Evolutionary conservation across 2,113 vertebrate genomes (phyloP).

Genomic region (Actenoides hombroni): DNA sequence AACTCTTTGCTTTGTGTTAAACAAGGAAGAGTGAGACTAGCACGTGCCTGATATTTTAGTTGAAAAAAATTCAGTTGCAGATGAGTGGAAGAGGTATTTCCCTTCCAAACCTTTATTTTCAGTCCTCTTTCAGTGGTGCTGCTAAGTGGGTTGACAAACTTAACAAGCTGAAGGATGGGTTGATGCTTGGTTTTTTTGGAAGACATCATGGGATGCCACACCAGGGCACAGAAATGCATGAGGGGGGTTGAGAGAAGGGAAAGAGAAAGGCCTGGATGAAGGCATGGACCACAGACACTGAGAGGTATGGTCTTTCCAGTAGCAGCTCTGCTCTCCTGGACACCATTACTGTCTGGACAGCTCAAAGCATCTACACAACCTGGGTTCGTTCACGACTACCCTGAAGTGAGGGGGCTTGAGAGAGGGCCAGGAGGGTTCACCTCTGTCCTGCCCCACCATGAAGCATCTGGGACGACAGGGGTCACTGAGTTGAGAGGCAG

Average conservation of each 20-base stretch:
- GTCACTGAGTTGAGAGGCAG: background rate
- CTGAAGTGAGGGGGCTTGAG: fast-evolving
- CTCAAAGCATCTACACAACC: background rate
- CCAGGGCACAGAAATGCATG: background rate
- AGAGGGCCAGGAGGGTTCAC: background rate
- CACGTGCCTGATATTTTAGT: background rate
- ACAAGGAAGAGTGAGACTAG: background rate
- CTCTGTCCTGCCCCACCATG: fast-evolving
- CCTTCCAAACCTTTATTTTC: background rate
- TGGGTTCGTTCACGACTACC: fast-evolving
- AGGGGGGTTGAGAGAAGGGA: background rate
- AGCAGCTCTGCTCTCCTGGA: background rate
- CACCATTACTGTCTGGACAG: fast-evolving
- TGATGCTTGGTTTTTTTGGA: background rate
- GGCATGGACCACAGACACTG: background rate
- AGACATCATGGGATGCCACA: background rate
- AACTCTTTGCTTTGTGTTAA: background rate
- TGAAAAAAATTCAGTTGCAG: background rate
- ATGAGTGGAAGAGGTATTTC: background rate
- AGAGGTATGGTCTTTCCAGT: background rate
- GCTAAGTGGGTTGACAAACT: background rate
- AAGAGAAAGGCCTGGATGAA: background rate
- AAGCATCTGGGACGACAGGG: too few relatives aligned
- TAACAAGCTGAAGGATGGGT: background rate
- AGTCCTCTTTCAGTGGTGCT: background rate